Evolutionary conservation across 2,888 invertebrate genomes (phyloP), one percentile per base, ranked within the genome.

Genomic region (Abrostola triplasia): DNA sequence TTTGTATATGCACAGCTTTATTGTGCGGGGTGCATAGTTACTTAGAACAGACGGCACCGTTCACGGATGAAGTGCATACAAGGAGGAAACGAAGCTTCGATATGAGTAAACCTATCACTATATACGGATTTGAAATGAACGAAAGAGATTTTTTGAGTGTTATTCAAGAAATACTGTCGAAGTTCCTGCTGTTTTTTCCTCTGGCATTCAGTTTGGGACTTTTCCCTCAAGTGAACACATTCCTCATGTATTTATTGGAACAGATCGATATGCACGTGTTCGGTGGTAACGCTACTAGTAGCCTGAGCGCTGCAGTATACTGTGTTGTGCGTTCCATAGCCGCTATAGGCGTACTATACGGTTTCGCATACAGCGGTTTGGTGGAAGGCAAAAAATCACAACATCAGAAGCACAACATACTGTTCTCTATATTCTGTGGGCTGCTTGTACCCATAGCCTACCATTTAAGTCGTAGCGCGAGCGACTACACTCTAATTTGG

Each of bases 201-300:
- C 85, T 99, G 53, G 96, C 99, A 37, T 99, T 99, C 92, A 99
- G 98, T 51, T 94, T 99, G 70, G 99, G 99, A 0, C 94, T 99
- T 51, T 98, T 99, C 84, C 99, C 99, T 5, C 99, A 98, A 93
- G 97, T 99, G 59, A 99, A 99, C 87, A 99, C 99, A 0, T 99
- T 99, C 89, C 90, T 97, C 8, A 98, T 99, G 97, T 99, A 99
- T 90, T 93, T 98, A n/a, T 95, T 99, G 77, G 99, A 99, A 89
- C 99, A 99, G 95, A 95, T 96, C 84, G 99, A 97, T 90, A 99
- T 97, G 97, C 98, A 98, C 84, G 87, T 98, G 0, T 98, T 98
- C 84, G 98, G 98, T 0, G 98, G 98, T 0, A 98, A 97, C 84
- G 98, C 98, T 0, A 97, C 97, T 9, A 97, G 97, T 59, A 97